Evolutionary conservation across 2,888 invertebrate genomes (phyloP).

Genomic region (Rapana venosa): DNA sequence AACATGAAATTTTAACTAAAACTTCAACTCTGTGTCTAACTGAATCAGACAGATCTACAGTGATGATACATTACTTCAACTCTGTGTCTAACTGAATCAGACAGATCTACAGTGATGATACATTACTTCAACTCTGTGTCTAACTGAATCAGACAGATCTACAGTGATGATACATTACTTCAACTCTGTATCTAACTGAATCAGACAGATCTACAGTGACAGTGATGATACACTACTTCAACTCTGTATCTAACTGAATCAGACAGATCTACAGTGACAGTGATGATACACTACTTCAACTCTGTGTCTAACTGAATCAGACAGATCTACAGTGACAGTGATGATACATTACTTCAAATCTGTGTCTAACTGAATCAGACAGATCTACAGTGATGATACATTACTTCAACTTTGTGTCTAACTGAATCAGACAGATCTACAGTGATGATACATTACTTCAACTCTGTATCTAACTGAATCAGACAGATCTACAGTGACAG

Average conservation of each 20-base stretch:
- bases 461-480: no score
- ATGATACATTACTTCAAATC: constrained; percentile 83
- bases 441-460: constrained; percentile 62
- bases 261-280: not conserved
- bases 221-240: constrained; percentile 62
- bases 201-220: not conserved
- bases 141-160: constrained; percentile 39
- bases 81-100: no score
- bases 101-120: not conserved
- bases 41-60: not conserved
- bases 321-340: not conserved
- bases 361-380: constrained; percentile 81
- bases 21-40: no score
- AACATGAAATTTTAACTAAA: no score
- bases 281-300: constrained; percentile 81
- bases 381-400: not conserved
- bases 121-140: constrained; percentile 85
- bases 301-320: no score
- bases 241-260: no score
- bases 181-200: no score
- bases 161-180: constrained; percentile 60
- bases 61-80: constrained; percentile 81
- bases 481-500: not conserved
- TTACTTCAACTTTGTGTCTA: no score
- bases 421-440: not conserved